Evolutionary conservation across 2,113 vertebrate genomes (phyloP), one percentile per base, ranked within the genome.

Genomic region (Cebus imitator): DNA sequence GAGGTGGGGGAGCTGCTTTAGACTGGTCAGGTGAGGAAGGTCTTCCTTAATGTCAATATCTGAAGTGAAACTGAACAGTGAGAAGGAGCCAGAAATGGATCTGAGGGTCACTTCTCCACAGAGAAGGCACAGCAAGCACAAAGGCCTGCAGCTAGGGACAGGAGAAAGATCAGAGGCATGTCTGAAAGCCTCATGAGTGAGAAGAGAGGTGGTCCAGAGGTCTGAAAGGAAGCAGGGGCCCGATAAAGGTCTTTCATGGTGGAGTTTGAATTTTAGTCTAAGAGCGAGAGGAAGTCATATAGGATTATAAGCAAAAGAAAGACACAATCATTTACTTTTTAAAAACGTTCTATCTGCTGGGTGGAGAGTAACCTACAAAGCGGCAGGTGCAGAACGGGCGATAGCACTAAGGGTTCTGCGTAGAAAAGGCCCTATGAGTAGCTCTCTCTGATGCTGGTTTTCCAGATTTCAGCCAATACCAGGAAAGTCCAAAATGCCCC

Each of bases 141-240:
- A 5, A 43, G n/a, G n/a, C 21, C 58, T 2, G 1, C 6, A 66
- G 10, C 2, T 23, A 13, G 23, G 27, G 23, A 35, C 1, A 30
- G 64, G 73, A 37, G 27, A 37, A 83, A 61, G n/a, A 78, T 13
- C 8, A 23, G 37, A 66, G 45, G 6, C 4, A 2, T 12, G 4
- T 35, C 12, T 61, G 48, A 23, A 68, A 12, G 61, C 55, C 20
- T 4, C 7, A 0, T 4, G 55, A 40, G 66, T 10, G 93, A 86
- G 20, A 45, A 58, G 37, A 61, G 40, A 11, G 48, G 37, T 4
- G 8, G 6, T 2, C 16, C 30, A 18, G 82, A 43, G 6, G 27
- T 14, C 3, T 3, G 35, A 61, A 40, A 79, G 64, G 58, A 58
- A 45, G 27, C 40, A 55, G 30, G 4, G 25, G 9, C 70, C 55